Percentiles rank a stretch among this genome's conserved stretches.
These are phyloP conservation scores for Metridium senile DNA, from an alignment of 92 coral and sea anemone genomes.

Conservation along the genomic window DNA sequence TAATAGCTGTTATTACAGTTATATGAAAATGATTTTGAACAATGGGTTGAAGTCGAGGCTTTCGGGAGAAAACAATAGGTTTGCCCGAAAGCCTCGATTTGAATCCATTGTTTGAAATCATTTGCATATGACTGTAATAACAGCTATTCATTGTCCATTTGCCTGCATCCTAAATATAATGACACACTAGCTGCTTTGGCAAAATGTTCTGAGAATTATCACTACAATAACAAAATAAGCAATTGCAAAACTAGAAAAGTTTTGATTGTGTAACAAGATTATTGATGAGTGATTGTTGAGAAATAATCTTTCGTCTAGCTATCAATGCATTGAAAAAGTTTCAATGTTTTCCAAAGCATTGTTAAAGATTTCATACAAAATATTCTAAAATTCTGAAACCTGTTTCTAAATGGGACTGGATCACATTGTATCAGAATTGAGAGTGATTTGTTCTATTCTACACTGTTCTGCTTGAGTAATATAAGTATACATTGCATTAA, in stretches of 20 bases:
- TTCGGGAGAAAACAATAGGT: no score
- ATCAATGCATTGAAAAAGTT: neutral
- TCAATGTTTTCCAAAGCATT: neutral
- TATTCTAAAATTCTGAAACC: neutral
- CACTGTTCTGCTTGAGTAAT: neutral
- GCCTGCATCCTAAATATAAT: neutral
- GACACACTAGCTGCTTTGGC: neutral
- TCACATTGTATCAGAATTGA: no score
- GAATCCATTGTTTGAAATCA: no score
- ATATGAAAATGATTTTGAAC: no score
- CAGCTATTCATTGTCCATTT: no score
- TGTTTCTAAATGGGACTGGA: neutral
- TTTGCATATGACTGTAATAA: no score
- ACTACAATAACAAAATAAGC: neutral
- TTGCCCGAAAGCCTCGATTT: no score
- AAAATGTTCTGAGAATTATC: neutral
- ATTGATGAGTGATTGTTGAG: neutral
- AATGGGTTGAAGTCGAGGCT: no score
- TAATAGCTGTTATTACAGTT: no score
- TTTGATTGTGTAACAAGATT: no score
- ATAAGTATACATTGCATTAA: neutral
- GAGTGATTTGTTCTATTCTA: neutral
- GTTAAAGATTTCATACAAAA: no score
- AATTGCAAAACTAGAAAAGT: neutral
- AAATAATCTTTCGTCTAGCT: neutral